phyloP scores from a whole-genome alignment of 2,113 vertebrate genomes.

The Myotis yumanensis region DNA sequence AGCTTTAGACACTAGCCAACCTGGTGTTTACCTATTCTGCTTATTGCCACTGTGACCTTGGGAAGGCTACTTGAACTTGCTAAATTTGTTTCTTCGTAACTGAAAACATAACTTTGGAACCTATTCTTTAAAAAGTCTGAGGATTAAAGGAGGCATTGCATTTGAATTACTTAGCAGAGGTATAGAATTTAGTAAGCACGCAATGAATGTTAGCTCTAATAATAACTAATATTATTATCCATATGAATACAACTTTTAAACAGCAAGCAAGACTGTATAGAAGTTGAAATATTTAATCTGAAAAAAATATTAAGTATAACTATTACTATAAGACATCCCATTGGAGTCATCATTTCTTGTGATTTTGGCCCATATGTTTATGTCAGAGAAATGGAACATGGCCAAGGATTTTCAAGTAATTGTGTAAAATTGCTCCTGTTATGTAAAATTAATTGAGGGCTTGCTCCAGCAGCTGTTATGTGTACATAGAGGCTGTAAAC shows the following conservation, averaged over 20 bases:
- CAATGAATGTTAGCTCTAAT: background rate
- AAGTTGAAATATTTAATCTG: conserved; percentile 16
- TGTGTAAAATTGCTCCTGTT: conserved; percentile 64
- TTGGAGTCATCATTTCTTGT: background rate
- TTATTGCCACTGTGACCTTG: background rate
- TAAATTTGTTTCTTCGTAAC: background rate
- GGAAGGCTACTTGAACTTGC: background rate
- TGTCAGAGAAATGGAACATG: conserved; percentile 61
- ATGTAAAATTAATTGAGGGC: conserved; percentile 68
- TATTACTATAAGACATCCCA: conserved; percentile 25
- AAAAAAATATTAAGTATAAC: conserved; percentile 45
- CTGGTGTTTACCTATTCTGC: background rate
- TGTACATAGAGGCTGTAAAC: conserved; percentile 51
- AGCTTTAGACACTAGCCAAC: background rate
- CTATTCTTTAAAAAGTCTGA: background rate
- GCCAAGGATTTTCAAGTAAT: conserved; percentile 59
- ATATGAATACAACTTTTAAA: conserved; percentile 10
- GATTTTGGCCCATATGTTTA: conserved; percentile 12
- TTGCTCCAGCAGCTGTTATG: conserved; percentile 64
- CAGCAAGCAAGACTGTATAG: background rate
- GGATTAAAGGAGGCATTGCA: background rate
- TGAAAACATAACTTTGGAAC: background rate
- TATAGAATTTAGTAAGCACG: background rate
- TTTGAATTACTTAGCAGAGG: background rate
- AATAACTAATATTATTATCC: background rate